Evolutionary conservation across 2,888 invertebrate genomes (phyloP).

Genomic region (Clitarchus hookeri): DNA sequence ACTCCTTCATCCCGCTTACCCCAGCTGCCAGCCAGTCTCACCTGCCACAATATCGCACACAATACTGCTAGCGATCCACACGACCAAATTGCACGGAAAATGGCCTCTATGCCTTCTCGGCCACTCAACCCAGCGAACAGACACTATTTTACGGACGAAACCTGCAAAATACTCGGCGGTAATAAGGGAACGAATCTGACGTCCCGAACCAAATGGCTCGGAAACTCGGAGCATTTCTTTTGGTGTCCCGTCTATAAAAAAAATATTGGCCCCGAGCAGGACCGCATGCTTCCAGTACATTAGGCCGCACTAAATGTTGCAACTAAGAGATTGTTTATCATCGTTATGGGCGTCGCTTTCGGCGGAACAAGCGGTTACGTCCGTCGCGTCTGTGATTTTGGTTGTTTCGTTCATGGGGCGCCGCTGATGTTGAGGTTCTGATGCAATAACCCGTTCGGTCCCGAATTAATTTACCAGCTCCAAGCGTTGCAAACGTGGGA

Average conservation of each 20-base stretch:
- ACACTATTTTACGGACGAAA: background rate
- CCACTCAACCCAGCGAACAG: background rate
- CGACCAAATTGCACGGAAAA: background rate
- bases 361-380: background rate
- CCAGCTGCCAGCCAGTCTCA: background rate
- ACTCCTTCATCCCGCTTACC: no score
- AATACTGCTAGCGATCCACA: background rate
- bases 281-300: background rate
- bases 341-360: background rate
- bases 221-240: background rate
- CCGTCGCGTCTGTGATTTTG: no score
- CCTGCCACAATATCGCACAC: background rate
- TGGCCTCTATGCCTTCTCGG: background rate
- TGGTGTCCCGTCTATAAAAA: background rate
- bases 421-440: no score
- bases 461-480: no score
- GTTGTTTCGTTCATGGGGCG: no score
- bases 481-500: no score
- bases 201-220: background rate
- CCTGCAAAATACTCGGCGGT: background rate
- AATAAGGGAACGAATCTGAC: background rate
- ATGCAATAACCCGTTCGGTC: no score
- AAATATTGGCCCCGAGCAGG: background rate
- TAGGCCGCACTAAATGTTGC: background rate
- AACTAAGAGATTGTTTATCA: conserved; percentile 14